These are phyloP conservation scores for Sphaerodactylus townsendi DNA, from an alignment of 2,113 vertebrate genomes.

Conservation along the genomic window DNA sequence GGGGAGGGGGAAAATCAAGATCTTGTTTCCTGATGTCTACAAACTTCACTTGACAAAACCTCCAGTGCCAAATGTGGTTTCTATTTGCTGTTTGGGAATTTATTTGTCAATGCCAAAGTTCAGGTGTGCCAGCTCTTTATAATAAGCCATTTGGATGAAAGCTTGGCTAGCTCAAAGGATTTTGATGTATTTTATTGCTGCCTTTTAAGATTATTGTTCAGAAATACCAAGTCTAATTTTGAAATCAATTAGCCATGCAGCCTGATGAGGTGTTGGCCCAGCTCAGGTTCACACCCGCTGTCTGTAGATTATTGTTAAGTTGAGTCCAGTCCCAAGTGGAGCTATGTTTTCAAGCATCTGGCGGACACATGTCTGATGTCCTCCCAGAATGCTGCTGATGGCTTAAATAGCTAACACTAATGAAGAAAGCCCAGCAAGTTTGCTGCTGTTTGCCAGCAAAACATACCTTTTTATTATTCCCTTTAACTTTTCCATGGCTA, in stretches of 20 bases:
- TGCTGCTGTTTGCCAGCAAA: constrained; percentile 76
- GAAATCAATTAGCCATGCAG: constrained; percentile 91
- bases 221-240: constrained; percentile 91
- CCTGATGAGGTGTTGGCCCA: constrained; percentile 90
- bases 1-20: constrained; percentile 70
- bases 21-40: constrained; percentile 79
- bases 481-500: constrained; percentile 59
- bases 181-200: constrained; percentile 89
- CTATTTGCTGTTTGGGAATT: constrained; percentile 85
- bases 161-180: constrained; percentile 86
- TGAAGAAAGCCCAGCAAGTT: constrained; percentile 76
- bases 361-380: constrained; percentile 85
- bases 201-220: constrained; percentile 93
- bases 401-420: constrained; percentile 76
- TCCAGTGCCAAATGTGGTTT: constrained; percentile 86
- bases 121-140: constrained; percentile 87
- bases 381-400: constrained; percentile 71
- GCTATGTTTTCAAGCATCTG: constrained; percentile 80
- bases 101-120: constrained; percentile 84
- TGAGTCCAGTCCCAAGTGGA: constrained; percentile 75
- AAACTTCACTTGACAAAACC: constrained; percentile 78
- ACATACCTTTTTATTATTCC: constrained; percentile 69
- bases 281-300: constrained; percentile 89
- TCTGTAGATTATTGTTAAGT: constrained; percentile 87
- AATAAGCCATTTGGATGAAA: constrained; percentile 88